Evolutionary conservation across 2,797 vertebrate genomes (phyloP), one percentile per base, ranked within the genome.

Genomic region (Oreortyx pictus): DNA sequence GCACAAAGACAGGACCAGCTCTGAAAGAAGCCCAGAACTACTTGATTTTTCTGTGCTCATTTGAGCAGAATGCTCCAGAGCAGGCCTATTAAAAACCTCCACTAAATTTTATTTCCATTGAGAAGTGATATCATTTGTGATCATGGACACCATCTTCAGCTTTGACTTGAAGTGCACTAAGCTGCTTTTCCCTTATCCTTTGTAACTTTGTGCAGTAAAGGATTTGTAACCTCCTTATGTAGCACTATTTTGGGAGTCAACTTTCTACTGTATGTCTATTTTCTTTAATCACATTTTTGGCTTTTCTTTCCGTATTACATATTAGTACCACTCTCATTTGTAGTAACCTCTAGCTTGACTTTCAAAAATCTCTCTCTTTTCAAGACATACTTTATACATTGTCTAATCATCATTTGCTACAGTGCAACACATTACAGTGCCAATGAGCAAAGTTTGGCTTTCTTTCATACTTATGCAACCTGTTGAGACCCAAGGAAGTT

Each of bases 191-290:
- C 74, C 60, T 95, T 94, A 81, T 93, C 68, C 90, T 95, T 84
- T 85, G 57, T 93, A 92, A 91, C 66, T 91, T 95, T 96, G 91
- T 92, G 82, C 57, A 64, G 64, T 66, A 74, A 95, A 95, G 78
- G 89, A 79, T 95, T 93, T 88, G 94, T 94, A 95, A 80, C 67
- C 86, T 95, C 49, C 50, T 96, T 35, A 59, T 60, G 62, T 68
- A 56, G 62, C 70, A 66, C 35, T 64, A 20, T 83, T 88, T 59
- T 74, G 90, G 49, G 43, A 96, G 47, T 82, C 79, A 78, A 72
- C 65, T 93, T 89, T 93, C 89, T 96, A 49, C 44, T 85, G 50
- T 71, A 90, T 70, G 79, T 88, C 33, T 93, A 41, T 93, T 82
- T 93, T 94, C 89, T 82, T 88, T 92, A 88, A 93, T 71, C 78